A percentile compares a stretch with the other conserved stretches of the same genome.
Conservation (phyloP, 2,113 vertebrate genomes). For the Hemiscyllium ocellatum region DNA sequence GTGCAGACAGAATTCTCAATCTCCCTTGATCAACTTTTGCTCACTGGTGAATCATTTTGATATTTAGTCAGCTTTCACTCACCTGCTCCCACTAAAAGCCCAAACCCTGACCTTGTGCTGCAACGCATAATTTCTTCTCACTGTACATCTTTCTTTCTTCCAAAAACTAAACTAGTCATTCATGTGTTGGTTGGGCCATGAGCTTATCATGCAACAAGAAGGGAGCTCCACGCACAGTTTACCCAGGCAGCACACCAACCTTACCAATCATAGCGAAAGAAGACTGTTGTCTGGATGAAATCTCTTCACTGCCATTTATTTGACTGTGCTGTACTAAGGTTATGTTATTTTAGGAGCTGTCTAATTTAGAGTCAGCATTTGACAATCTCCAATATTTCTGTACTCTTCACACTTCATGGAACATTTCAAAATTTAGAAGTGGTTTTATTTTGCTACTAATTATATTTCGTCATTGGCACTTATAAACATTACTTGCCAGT, state of each 20-base stretch:
- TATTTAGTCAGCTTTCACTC: background rate
- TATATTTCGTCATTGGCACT: background rate
- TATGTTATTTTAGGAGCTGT: background rate
- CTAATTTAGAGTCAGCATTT: background rate
- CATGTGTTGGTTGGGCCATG: background rate
- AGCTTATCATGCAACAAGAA: background rate
- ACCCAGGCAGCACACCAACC: background rate
- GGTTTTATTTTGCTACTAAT: background rate
- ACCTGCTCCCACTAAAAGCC: background rate
- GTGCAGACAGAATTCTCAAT: background rate
- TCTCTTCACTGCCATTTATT: background rate
- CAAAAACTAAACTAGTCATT: background rate
- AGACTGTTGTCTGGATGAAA: background rate
- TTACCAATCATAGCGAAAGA: background rate
- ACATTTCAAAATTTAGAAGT: background rate
- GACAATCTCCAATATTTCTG: background rate
- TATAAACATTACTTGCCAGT: too few species aligned
- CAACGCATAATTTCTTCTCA: background rate
- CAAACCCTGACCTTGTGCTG: background rate
- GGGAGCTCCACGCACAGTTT: background rate
- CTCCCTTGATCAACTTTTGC: background rate
- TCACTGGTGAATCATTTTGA: background rate
- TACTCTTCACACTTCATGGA: background rate
- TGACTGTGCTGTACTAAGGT: background rate
- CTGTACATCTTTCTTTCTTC: background rate